Conservation (phyloP, 2,797 vertebrate species). For the Pseudochaenichthys georgianus region DNA sequence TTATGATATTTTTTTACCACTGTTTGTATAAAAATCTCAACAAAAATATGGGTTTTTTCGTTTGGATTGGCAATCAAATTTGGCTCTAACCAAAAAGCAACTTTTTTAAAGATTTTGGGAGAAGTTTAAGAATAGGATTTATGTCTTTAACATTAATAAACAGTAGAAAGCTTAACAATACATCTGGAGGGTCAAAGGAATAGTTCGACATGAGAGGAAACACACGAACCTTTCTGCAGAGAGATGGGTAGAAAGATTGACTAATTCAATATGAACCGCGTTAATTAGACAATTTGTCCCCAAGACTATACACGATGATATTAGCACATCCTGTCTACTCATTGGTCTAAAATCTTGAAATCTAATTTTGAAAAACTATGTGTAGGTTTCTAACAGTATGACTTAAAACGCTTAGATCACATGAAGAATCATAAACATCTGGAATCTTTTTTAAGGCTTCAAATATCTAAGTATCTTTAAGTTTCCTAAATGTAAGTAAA, state of each 20-base stretch:
- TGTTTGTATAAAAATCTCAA: no score
- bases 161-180: neutral
- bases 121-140: neutral
- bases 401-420: no score
- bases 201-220: no score
- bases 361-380: no score
- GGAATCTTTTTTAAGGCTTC: no score
- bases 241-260: neutral
- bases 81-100: neutral
- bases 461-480: no score
- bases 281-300: neutral
- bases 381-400: no score
- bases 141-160: neutral
- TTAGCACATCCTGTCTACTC: no score
- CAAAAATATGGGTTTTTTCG: neutral
- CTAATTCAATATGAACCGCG: neutral
- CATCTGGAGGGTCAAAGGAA: neutral
- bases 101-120: neutral
- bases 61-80: neutral
- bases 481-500: no score
- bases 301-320: no score
- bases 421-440: no score
- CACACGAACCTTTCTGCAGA: neutral
- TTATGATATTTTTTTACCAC: neutral
- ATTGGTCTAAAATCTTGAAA: no score